These are phyloP conservation scores for Myiothlypis chrysogaster DNA, from an alignment of 2,797 vertebrate genomes.

Conservation along the genomic window DNA sequence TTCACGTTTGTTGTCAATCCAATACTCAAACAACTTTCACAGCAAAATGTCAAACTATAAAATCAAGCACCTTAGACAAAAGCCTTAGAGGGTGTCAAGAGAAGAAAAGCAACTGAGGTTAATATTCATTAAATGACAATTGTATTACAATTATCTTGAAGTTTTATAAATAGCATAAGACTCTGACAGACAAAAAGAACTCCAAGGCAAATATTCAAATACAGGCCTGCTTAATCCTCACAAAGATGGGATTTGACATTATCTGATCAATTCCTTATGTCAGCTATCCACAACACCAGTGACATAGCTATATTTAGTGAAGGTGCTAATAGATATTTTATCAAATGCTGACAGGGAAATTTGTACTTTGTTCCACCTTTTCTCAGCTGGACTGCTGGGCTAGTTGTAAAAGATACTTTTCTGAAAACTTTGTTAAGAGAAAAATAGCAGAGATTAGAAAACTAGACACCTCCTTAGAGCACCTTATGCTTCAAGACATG, in stretches of 20 bases:
- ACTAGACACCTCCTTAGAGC: background rate
- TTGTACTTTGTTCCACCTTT: background rate
- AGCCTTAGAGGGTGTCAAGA: background rate
- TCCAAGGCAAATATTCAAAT: background rate
- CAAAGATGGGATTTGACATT: background rate
- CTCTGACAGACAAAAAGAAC: background rate
- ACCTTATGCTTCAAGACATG: background rate
- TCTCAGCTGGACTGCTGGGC: conserved; percentile 2
- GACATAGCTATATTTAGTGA: background rate
- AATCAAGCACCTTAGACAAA: conserved; percentile 33
- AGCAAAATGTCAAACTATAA: conserved; percentile 19
- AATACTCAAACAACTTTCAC: background rate
- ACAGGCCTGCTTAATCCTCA: background rate
- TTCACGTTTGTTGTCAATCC: background rate
- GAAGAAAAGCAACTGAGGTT: background rate
- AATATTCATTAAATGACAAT: background rate
- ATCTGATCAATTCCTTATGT: background rate
- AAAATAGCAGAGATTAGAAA: background rate
- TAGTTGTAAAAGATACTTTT: conserved; percentile 4
- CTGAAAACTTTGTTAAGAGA: background rate
- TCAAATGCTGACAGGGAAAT: background rate
- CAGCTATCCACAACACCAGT: background rate
- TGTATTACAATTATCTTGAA: background rate
- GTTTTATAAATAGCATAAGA: conserved; percentile 13
- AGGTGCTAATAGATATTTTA: background rate